Evolutionary conservation across 2,797 vertebrate species (phyloP).

Genomic region (Onychomys torridus): DNA sequence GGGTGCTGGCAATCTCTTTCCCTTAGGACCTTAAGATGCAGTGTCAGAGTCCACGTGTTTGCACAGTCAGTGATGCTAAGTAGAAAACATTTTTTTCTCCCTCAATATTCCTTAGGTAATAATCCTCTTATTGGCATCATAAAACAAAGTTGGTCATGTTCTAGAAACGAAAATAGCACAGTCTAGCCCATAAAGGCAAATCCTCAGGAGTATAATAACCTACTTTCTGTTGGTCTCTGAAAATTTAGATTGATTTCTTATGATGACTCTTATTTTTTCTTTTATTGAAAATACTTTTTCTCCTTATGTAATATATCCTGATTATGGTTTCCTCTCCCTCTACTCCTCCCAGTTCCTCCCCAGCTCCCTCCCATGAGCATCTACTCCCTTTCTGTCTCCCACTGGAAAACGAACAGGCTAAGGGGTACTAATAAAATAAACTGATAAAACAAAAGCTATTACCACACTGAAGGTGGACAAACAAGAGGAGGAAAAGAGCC

Average conservation of each 20-base stretch:
- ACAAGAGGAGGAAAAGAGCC: background rate
- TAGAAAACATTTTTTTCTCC: conserved; percentile 48
- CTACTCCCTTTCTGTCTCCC: background rate
- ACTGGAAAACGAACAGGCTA: background rate
- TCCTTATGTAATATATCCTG: background rate
- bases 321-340: background rate
- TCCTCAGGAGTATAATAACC: conserved; percentile 55
- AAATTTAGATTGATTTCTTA: conserved; percentile 52
- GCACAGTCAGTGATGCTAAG: background rate
- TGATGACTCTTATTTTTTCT: background rate
- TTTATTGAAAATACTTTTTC: background rate
- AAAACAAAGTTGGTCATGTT: conserved; percentile 52
- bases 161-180: conserved; percentile 68
- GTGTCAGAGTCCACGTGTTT: background rate
- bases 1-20: background rate
- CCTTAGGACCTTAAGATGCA: background rate
- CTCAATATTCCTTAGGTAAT: conserved; percentile 41
- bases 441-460: background rate
- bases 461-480: background rate
- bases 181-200: conserved; percentile 40
- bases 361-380: background rate
- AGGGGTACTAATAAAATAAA: background rate
- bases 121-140: conserved; percentile 43
- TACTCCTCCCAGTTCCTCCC: background rate
- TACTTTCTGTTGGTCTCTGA: conserved; percentile 53